phyloP scores from a whole-genome alignment of 2,797 vertebrate species.

The Vespertilio murinus region DNA sequence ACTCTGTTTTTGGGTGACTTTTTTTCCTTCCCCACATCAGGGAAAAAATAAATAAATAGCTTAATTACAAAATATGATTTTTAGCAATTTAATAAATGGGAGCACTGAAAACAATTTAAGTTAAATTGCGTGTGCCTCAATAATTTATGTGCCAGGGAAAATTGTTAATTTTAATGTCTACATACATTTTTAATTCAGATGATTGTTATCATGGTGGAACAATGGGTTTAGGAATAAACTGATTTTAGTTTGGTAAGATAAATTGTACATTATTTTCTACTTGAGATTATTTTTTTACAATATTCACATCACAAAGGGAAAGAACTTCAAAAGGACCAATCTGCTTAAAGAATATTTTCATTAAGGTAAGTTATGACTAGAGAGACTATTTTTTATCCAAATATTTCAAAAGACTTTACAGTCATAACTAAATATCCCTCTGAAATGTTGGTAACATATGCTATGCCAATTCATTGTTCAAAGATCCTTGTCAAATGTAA shows the following conservation, averaged over 20 bases:
- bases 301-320: background rate
- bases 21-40: too few relatives aligned
- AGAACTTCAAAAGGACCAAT: background rate
- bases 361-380: background rate
- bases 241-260: background rate
- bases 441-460: background rate
- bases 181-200: constrained; percentile 4
- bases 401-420: constrained; percentile 13
- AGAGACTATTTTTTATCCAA: constrained; percentile 6
- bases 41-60: background rate
- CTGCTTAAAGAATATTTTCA: constrained; percentile 32
- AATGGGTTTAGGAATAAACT: background rate
- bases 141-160: background rate
- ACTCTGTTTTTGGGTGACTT: too few relatives aligned
- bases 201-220: background rate
- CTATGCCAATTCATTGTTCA: background rate
- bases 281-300: constrained; percentile 4
- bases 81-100: background rate
- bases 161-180: constrained; percentile 33
- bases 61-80: constrained; percentile 28
- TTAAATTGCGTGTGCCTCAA: background rate
- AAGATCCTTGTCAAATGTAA: background rate
- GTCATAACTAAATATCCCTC: constrained; percentile 42
- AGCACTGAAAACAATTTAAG: background rate
- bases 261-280: constrained; percentile 21